phyloP scores from a whole-genome alignment of 2,888 invertebrate genomes.

The Synanthedon vespiformis region DNA sequence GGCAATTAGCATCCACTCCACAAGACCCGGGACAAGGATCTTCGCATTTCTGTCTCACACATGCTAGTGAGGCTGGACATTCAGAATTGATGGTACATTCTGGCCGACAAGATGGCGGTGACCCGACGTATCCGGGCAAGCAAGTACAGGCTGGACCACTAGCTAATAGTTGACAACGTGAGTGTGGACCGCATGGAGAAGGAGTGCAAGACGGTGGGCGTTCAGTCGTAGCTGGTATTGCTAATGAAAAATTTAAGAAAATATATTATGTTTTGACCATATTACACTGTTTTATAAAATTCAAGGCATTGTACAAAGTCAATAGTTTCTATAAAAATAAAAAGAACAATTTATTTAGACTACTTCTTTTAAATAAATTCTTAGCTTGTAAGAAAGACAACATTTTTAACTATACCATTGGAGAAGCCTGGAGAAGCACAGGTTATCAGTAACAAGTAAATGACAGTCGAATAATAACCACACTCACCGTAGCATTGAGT shows the following conservation, averaged over 20 bases:
- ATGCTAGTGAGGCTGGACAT: slow-evolving; percentile 81
- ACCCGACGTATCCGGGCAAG: slow-evolving; percentile 80
- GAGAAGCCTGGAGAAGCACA: no score
- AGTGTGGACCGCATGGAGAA: slow-evolving; percentile 87
- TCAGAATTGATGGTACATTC: slow-evolving; percentile 85
- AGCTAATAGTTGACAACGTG: slow-evolving; percentile 80
- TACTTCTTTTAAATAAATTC: not conserved
- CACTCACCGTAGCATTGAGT: slow-evolving; percentile 81
- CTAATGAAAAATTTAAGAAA: slow-evolving; percentile 20
- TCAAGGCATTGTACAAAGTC: not conserved
- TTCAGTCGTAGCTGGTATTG: slow-evolving; percentile 64
- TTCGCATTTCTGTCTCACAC: slow-evolving; percentile 82
- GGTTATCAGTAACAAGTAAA: no score
- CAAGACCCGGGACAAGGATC: slow-evolving; percentile 89
- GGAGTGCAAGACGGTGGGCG: slow-evolving; percentile 82
- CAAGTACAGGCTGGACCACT: slow-evolving; percentile 85
- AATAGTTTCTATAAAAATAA: not conserved
- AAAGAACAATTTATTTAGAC: not conserved
- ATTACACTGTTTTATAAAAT: not conserved
- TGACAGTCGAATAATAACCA: not conserved
- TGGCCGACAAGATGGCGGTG: slow-evolving; percentile 82
- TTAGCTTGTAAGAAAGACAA: not conserved
- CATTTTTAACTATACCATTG: not conserved
- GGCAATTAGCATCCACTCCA: slow-evolving; percentile 82
- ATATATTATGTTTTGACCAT: not conserved